These are phyloP conservation scores for Aviceda subcristata DNA, from an alignment of 2,113 vertebrate genomes.

Conservation along the genomic window DNA sequence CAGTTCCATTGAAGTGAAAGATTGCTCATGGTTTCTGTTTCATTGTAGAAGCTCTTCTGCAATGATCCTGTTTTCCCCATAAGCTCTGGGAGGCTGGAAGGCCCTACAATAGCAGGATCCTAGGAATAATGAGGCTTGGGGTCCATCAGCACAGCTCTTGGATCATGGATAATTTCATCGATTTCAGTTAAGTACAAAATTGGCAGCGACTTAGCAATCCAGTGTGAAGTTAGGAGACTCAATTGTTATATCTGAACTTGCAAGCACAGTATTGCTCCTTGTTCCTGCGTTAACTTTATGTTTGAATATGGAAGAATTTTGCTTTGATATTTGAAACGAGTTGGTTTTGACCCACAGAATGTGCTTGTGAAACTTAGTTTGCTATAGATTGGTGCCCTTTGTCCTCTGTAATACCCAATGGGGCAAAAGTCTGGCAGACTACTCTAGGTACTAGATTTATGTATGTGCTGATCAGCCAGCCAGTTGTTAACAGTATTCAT, in stretches of 20 bases:
- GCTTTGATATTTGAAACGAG: neutral
- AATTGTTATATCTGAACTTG: neutral
- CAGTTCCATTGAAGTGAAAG: neutral
- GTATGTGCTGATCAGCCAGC: neutral
- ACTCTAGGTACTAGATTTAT: neutral
- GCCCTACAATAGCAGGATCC: neutral
- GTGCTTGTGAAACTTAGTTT: neutral
- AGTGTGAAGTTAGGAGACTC: neutral
- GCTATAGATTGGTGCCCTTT: neutral
- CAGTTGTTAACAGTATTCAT: neutral
- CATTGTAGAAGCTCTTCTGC: neutral
- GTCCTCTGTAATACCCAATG: neutral
- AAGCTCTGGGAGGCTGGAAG: neutral
- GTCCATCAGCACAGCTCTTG: neutral
- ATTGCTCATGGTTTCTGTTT: neutral
- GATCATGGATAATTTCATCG: neutral
- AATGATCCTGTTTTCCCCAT: neutral
- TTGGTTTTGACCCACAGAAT: neutral
- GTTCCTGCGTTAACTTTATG: neutral
- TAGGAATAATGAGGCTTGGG: neutral
- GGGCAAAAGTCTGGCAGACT: neutral
- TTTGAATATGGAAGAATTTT: neutral
- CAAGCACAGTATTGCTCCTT: neutral
- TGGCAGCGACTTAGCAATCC: neutral
- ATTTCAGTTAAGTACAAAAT: neutral